Evolutionary conservation across 2,113 vertebrate species (phyloP).

Genomic region (Engraulis encrasicolus): DNA sequence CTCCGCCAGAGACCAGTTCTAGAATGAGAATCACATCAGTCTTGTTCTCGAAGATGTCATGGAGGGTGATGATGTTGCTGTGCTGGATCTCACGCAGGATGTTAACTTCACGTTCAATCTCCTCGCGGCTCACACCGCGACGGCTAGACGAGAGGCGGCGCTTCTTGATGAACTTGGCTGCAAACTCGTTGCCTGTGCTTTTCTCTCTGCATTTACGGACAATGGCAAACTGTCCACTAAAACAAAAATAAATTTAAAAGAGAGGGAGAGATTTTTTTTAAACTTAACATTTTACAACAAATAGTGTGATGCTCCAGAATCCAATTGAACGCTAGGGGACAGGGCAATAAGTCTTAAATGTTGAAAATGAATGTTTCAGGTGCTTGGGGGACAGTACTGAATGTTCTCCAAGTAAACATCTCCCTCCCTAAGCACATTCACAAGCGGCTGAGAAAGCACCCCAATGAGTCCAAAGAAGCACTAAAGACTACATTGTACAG

Average conservation of each 20-base stretch:
- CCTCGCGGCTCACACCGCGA: slow-evolving; percentile 92
- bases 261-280: not conserved
- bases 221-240: slow-evolving; percentile 93
- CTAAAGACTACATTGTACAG: slow-evolving; percentile 53
- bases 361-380: not conserved
- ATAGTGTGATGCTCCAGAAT: slow-evolving; percentile 7
- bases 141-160: slow-evolving; percentile 92
- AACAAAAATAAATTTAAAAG: not conserved
- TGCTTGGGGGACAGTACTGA: not conserved
- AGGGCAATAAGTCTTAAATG: not conserved
- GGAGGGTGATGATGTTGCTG: slow-evolving; percentile 97
- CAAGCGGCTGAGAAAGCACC: slow-evolving; percentile 16
- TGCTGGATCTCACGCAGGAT: slow-evolving; percentile 96
- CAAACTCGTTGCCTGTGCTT: slow-evolving; percentile 81
- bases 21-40: slow-evolving; percentile 97
- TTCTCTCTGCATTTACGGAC: slow-evolving; percentile 93
- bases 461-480: slow-evolving; percentile 31
- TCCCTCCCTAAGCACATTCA: not conserved
- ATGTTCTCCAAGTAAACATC: not conserved
- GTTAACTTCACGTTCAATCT: slow-evolving; percentile 96
- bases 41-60: slow-evolving; percentile 98
- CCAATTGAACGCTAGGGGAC: no score
- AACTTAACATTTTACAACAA: not conserved
- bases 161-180: slow-evolving; percentile 98
- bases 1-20: slow-evolving; percentile 95